Base-by-base conservation (phyloP, 1,140 invertebrate species). In the Drosophila repletoides region DNA sequence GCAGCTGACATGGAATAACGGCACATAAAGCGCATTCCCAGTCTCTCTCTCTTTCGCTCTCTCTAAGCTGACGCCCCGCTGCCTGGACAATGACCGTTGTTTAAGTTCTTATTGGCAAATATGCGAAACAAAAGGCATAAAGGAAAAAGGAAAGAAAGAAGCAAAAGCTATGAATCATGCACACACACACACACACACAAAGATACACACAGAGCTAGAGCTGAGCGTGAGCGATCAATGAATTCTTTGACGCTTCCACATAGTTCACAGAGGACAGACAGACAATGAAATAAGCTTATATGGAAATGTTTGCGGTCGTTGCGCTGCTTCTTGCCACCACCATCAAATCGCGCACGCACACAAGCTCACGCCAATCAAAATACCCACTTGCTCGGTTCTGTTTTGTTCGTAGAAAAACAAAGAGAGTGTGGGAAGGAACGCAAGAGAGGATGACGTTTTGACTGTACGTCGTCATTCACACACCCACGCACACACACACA, bases 241-340 rank as follows among this genome's bases (percentile, higher is more conserved):
- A 72, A 80, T 75, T 72, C 72, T 66, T 63, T 65, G 63, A 70
- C 64, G 63, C 67, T 63, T 58, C n/a, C n/a, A n/a, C 24, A 72
- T 59, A 67, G 60, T 58, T 45, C 46, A 69, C 59, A 74, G 68
- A n/a, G n/a, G n/a, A n/a, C n/a, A n/a, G n/a, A n/a, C n/a, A n/a
- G n/a, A 60, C 43, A 72, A 48, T 31, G 19, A 55, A 79, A 84
- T 68, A 79, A 21, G 80, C 80, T 84, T 84, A 84, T 79, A 84
- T 75, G 79, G 79, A 84, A 79, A 86, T 86, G 75, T 83, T 72
- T 84, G 79, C 43, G 70, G 73, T 73, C 70, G 51, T 72, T 84
- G 74, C 41, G 52, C 79, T 84, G 75, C 79, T 86, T 84, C 79
- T 84, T 84, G 74, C 79, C 67, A 86, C 79, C 79, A 83, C 79